These are phyloP conservation scores for Tokudaia tokunoshimensis DNA, from an alignment of 2,797 vertebrate genomes.

Conservation along the genomic window DNA sequence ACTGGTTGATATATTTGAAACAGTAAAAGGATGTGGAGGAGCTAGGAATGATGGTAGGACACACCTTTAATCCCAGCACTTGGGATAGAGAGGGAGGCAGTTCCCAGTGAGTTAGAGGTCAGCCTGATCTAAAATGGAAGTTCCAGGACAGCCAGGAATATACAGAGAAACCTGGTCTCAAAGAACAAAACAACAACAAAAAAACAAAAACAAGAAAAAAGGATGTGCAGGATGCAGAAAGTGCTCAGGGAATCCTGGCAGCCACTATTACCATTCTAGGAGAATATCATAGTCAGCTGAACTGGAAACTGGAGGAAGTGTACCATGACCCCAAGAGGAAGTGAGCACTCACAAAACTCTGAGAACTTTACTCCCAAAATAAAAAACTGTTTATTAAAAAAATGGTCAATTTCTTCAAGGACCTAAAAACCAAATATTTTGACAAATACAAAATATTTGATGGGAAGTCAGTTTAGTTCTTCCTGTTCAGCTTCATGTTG, in stretches of 20 bases:
- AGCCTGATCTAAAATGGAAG: not conserved
- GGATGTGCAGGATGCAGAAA: not conserved
- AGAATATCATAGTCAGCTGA: not conserved
- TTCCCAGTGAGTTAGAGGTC: not conserved
- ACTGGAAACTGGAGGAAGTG: not conserved
- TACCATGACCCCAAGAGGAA: not conserved
- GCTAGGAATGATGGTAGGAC: not conserved
- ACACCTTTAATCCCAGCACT: not conserved
- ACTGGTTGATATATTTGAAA: not conserved
- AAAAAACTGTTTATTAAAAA: slow-evolving; percentile 18
- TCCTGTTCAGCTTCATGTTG: slow-evolving; percentile 28
- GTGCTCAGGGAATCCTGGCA: not conserved
- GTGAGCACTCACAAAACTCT: not conserved
- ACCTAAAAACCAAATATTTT: slow-evolving; percentile 66
- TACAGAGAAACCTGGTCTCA: not conserved
- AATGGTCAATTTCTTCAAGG: slow-evolving; percentile 2
- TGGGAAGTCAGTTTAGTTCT: slow-evolving; percentile 43
- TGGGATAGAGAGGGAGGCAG: not conserved
- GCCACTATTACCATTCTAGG: not conserved
- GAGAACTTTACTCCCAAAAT: slow-evolving; percentile 45
- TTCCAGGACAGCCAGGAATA: not conserved
- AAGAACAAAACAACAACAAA: not conserved
- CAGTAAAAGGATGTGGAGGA: not conserved
- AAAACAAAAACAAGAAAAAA: not conserved
- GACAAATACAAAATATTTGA: slow-evolving; percentile 53